Base-by-base conservation (phyloP, 2,888 invertebrate genomes). In the Chrysolina haemoptera region DNA sequence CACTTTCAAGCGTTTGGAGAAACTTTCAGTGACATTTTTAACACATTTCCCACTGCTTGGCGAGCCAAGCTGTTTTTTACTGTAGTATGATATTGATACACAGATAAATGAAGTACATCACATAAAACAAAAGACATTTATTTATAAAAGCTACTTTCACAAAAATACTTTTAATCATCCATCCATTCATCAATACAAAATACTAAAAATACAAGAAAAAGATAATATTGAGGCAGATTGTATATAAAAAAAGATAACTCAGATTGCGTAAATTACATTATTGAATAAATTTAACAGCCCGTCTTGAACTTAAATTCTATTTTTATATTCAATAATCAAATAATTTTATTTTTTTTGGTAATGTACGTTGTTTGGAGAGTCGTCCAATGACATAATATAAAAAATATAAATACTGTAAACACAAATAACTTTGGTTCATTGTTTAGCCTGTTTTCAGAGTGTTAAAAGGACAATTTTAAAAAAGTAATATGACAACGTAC, bases 121-220 rank as follows among this genome's bases (percentile, higher is more conserved):
- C 2, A 12, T 35, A 27, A 59, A 59, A 59, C 22, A 27, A 59
- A 59, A 59, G 59, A 59, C 59, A 59, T 59, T 59, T 59, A 59
- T 27, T 59, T 59, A n/a, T 59, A 59, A 59, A 59, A 59, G 1
- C 59, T 59, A 59, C 27, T 59, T 27, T 27, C 59, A 59, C 35
- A 59, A 59, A 59, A 27, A 59, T 27, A 59, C n/a, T 59, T 22
- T 53, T 22, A 53, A 53, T 53, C 53, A 53, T 53, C 20, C 20
- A 53, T 20, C 20, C 20, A 18, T 53, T 20, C 22, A 53, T 53
- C 22, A 59, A 59, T 16, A 59, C 59, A 59, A 59, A 59, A 59
- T 27, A 35, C 35, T 22, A n/a, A 59, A 59, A 59, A 59, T 27
- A 9, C n/a, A 27, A 9, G 14, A 10, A 35, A 59, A 27, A 59